Evolutionary conservation across 2,113 vertebrate genomes (phyloP).

Genomic region (Sceloporus undulatus): DNA sequence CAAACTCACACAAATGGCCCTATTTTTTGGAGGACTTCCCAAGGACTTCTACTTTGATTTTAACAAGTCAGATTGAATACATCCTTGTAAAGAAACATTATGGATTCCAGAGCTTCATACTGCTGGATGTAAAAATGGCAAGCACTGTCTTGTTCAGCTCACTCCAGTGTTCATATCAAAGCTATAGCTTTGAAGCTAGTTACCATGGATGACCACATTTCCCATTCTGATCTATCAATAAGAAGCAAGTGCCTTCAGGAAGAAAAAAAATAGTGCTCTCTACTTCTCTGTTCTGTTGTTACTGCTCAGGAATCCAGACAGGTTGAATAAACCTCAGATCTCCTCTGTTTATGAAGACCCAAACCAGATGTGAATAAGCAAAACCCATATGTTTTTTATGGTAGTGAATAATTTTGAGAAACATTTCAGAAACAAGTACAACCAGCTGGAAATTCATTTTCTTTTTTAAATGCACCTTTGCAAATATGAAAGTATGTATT

Average conservation of each 20-base stretch:
- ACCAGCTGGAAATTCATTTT: neutral
- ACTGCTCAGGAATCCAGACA: constrained; percentile 54
- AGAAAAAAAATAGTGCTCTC: constrained; percentile 49
- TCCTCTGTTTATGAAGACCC: constrained; percentile 34
- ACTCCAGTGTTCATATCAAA: constrained; percentile 34
- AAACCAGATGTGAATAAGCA: constrained; percentile 35
- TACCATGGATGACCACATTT: constrained; percentile 59
- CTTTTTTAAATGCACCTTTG: neutral
- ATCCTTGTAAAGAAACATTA: neutral
- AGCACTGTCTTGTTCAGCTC: neutral
- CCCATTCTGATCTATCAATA: constrained; percentile 61
- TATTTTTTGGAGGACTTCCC: neutral
- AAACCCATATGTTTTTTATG: neutral
- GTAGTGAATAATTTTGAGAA: constrained; percentile 1
- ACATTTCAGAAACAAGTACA: constrained; percentile 20
- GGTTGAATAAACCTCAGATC: constrained; percentile 61
- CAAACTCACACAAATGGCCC: neutral
- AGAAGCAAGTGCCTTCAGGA: constrained; percentile 40
- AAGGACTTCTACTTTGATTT: neutral
- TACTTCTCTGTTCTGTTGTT: constrained; percentile 13
- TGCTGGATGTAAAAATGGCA: neutral
- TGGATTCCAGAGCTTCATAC: neutral
- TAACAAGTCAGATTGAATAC: neutral
- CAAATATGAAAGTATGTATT: too few species aligned
- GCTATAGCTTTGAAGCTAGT: constrained; percentile 43